Percentiles rank a stretch among this genome's conserved stretches.
Conservation (phyloP, 2,797 vertebrate species). For the Coracias cyanogaster region DNA sequence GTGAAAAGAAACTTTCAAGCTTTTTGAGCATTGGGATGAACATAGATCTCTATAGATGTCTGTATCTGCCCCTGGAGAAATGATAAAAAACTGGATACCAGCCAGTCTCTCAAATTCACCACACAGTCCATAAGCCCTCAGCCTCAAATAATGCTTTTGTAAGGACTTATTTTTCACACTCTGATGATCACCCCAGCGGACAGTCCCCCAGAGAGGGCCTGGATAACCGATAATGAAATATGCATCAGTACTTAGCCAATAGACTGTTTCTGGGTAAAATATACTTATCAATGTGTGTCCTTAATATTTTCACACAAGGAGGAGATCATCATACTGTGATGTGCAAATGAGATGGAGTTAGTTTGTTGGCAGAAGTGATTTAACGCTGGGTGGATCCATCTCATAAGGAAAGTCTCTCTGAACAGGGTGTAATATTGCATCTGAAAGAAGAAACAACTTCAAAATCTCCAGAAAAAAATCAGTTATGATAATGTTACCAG, state of each 20-base stretch:
- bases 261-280: background rate
- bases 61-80: background rate
- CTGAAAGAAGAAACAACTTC: background rate
- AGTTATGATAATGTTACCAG: background rate
- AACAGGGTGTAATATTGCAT: background rate
- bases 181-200: background rate
- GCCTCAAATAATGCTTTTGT: background rate
- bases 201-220: background rate
- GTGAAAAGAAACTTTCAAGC: background rate
- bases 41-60: background rate
- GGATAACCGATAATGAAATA: background rate
- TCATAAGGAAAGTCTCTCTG: background rate
- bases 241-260: background rate
- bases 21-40: background rate
- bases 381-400: background rate
- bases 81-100: background rate
- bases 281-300: background rate
- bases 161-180: background rate
- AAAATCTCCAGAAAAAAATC: constrained; percentile 24
- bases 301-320: background rate
- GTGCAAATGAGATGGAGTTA: background rate
- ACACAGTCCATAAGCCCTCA: background rate
- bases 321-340: background rate
- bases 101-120: background rate
- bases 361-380: background rate